Evolutionary conservation across 2,113 vertebrate species (phyloP).

Genomic region (Psilopsiagon aurifrons): DNA sequence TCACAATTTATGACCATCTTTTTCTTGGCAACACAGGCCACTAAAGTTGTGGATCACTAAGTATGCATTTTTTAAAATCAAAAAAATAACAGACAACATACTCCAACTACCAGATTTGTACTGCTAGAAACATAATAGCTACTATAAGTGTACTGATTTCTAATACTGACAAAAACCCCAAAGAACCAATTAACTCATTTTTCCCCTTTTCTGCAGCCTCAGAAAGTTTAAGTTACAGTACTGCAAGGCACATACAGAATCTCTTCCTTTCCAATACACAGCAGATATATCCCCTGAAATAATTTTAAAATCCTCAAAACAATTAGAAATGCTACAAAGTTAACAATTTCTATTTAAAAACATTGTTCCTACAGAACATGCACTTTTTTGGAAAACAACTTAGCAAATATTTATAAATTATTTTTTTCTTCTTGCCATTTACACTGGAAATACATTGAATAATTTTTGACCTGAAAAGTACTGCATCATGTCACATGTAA

Average conservation of each 20-base stretch:
- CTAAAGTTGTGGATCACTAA: neutral
- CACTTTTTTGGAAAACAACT: slow-evolving; percentile 68
- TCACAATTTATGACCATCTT: neutral
- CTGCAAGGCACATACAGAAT: slow-evolving; percentile 84
- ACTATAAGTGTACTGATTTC: slow-evolving; percentile 56
- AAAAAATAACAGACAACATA: slow-evolving; percentile 56
- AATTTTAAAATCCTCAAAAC: slow-evolving; percentile 72
- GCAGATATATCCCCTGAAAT: slow-evolving; percentile 80
- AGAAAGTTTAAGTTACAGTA: slow-evolving; percentile 73
- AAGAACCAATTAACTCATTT: slow-evolving; percentile 31
- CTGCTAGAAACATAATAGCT: slow-evolving; percentile 64
- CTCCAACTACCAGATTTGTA: slow-evolving; percentile 60
- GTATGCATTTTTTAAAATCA: neutral
- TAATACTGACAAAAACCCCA: slow-evolving; percentile 51
- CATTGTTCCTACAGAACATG: slow-evolving; percentile 68
- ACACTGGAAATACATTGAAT: slow-evolving; percentile 56
- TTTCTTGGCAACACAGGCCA: slow-evolving; percentile 1
- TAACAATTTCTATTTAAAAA: slow-evolving; percentile 73
- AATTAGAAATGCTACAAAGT: slow-evolving; percentile 81
- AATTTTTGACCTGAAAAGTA: slow-evolving; percentile 57
- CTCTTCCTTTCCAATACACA: slow-evolving; percentile 71
- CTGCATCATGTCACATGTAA: slow-evolving; percentile 51
- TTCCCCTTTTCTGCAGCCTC: slow-evolving; percentile 66
- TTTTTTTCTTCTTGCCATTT: slow-evolving; percentile 55
- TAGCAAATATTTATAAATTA: slow-evolving; percentile 66